phyloP scores from a whole-genome alignment of 1,140 invertebrate species.

The Brachionus manjavacas region DNA sequence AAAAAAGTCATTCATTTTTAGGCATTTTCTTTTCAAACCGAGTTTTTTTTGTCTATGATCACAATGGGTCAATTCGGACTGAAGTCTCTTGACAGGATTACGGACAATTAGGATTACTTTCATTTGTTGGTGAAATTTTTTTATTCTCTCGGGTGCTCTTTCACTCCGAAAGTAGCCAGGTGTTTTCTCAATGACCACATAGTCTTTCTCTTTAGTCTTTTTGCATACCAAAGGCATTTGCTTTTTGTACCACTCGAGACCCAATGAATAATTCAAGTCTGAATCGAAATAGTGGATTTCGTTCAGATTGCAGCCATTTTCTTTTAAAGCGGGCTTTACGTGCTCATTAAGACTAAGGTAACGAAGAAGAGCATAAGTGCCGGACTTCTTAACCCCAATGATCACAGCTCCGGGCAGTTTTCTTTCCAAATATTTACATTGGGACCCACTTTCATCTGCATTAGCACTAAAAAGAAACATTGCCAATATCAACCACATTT shows the following conservation, averaged over 20 bases:
- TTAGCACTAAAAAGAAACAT: background rate
- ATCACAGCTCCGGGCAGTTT: conserved; percentile 46
- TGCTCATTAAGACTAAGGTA: conserved; percentile 49
- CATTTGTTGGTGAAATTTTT: conserved; percentile 75
- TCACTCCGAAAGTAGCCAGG: conserved; percentile 50
- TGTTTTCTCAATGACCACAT: conserved; percentile 31
- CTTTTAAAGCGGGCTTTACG: conserved; percentile 45
- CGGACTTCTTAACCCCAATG: conserved; percentile 52
- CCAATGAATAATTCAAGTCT: conserved; percentile 45
- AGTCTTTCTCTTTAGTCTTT: background rate
- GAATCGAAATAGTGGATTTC: conserved; percentile 53
- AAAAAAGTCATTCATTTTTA: background rate
- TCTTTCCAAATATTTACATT: background rate
- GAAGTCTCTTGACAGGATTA: conserved; percentile 84
- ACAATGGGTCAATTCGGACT: conserved; percentile 81
- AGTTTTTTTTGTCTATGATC: conserved; percentile 24
- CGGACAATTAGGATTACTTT: conserved; percentile 82
- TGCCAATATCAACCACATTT: background rate
- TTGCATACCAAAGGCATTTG: conserved; percentile 37
- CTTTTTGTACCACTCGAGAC: conserved; percentile 49
- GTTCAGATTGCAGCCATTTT: conserved; percentile 24
- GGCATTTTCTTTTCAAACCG: background rate
- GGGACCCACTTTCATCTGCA: background rate
- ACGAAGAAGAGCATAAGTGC: conserved; percentile 50
- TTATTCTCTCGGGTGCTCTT: conserved; percentile 74